Conservation (phyloP, 2,888 invertebrate species). For the Hemicrepidius hirtus region DNA sequence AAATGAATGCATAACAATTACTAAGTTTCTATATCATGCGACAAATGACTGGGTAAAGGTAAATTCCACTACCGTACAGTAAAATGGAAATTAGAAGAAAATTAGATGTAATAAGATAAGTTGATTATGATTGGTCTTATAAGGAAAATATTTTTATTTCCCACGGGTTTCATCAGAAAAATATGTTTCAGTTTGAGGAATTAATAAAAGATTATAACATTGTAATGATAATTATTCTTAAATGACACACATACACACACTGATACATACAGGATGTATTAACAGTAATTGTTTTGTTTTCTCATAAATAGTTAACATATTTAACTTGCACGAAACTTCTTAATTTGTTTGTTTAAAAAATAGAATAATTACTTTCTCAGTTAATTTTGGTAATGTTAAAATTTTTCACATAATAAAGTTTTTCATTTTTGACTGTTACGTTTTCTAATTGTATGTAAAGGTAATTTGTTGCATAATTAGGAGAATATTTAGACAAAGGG, state of each 20-base stretch:
- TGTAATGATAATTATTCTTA: neutral
- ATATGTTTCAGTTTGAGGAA: neutral
- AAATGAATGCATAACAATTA: constrained; percentile 63
- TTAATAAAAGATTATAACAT: too few species aligned
- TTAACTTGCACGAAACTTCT: neutral
- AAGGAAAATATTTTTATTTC: neutral
- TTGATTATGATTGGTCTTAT: neutral
- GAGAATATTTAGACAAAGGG: constrained; percentile 45
- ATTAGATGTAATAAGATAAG: constrained; percentile 17
- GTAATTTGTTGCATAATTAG: constrained; percentile 47
- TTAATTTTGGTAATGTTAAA: neutral
- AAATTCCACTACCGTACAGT: constrained; percentile 20
- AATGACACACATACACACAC: neutral
- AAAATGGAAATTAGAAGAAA: constrained; percentile 23
- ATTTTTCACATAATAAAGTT: neutral
- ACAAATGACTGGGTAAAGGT: constrained; percentile 49
- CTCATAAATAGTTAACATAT: neutral
- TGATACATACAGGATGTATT: constrained; percentile 11
- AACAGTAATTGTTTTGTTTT: constrained; percentile 2
- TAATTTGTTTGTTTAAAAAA: neutral
- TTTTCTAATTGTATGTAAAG: constrained; percentile 30
- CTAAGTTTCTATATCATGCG: constrained; percentile 55
- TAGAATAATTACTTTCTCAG: neutral
- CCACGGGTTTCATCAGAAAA: constrained; percentile 15
- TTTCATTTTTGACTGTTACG: constrained; percentile 1